Evolutionary conservation across 2,888 invertebrate species (phyloP).

Genomic region (Aricia artaxerxes): DNA sequence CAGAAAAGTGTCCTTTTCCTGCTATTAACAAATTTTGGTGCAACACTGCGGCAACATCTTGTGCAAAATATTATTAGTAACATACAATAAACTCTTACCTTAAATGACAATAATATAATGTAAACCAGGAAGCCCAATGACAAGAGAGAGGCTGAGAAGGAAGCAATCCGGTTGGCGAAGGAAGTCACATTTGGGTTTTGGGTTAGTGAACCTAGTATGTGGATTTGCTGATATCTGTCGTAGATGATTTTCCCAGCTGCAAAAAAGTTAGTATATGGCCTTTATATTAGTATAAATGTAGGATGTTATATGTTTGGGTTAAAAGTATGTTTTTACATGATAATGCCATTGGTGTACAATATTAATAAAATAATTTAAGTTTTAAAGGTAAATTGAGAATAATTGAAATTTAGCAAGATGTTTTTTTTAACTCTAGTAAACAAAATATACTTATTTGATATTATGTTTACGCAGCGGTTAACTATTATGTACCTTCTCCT

Average conservation of each 20-base stretch:
- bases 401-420: no score
- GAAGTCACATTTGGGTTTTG: slow-evolving; percentile 72
- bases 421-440: no score
- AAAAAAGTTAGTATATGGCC: slow-evolving; percentile 52
- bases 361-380: not conserved
- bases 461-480: no score
- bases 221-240: slow-evolving; percentile 82
- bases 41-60: no score
- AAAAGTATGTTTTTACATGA: not conserved
- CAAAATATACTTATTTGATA: no score
- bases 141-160: slow-evolving; percentile 66
- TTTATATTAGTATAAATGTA: not conserved
- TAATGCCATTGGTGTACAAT: not conserved
- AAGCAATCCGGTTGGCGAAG: slow-evolving; percentile 71
- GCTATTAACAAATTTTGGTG: no score
- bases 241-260: slow-evolving; percentile 82
- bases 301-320: not conserved
- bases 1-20: no score
- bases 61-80: not conserved
- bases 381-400: no score
- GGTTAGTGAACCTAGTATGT: slow-evolving; percentile 74
- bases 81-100: slow-evolving; percentile 56
- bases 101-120: slow-evolving; percentile 68
- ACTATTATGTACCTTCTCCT: not conserved
- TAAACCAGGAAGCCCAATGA: slow-evolving; percentile 83